Base-by-base conservation (phyloP, 2,113 vertebrate species). In the Herpetotheres cachinnans region DNA sequence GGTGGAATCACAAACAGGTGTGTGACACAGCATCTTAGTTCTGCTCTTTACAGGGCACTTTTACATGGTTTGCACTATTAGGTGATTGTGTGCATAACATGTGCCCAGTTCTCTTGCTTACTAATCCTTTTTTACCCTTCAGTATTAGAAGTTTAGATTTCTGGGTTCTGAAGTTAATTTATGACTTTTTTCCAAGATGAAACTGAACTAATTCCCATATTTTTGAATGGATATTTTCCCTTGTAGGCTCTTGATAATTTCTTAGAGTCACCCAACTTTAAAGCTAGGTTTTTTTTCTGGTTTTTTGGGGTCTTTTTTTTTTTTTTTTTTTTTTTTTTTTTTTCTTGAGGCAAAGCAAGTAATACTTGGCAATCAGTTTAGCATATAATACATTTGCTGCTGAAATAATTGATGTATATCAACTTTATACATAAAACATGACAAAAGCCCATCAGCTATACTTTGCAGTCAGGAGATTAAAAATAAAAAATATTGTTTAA, bases 391-490 rank as follows among this genome's bases (percentile, higher is more conserved):
- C 13, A 59, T 74, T 95, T 86, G 10, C 50, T 89, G 38, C 56
- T 92, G 78, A 93, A 95, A 91, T 95, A 96, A 96, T 95, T 94
- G 71, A 97, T 94, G 36, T 88, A 46, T 96, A 96, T 97, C 91
- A 96, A 88, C 74, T 96, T 89, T 78, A 96, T 94, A 94, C 69
- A 95, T 94, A 97, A 98, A 97, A 96, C 86, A 96, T 92, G 66
- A 82, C 56, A 79, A 96, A 96, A 96, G 59, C 71, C 86, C 80
- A 77, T 93, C 89, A 93, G 82, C 91, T 86, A 89, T 94, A 91
- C 22, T 95, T 89, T 94, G 38, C 84, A 96, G 89, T 92, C 77
- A 69, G 58, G 49, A 93, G 52, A 96, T 96, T 96, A 96, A 97
- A 91, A 94, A 91, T 88, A 54, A 95, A 95, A 96, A 95, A 67